These are phyloP conservation scores for Netelia melanura DNA, from an alignment of 2,888 invertebrate species.

Conservation along the genomic window DNA sequence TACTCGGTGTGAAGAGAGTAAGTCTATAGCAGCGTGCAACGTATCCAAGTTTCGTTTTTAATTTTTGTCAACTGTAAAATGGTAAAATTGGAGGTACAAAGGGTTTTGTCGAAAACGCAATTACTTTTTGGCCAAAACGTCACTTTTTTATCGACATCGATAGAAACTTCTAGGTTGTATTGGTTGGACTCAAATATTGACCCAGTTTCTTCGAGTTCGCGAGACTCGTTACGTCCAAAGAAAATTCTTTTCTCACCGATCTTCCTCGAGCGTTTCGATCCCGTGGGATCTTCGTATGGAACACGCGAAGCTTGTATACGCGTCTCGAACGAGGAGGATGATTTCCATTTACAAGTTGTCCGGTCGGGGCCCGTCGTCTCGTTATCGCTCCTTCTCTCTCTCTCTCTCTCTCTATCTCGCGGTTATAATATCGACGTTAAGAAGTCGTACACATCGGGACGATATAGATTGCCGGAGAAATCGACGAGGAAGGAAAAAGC, in stretches of 20 bases:
- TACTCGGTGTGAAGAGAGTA: no score
- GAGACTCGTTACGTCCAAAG: no score
- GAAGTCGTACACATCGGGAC: slow-evolving; percentile 29
- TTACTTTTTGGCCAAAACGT: no score
- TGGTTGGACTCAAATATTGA: not conserved
- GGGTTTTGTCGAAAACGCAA: no score
- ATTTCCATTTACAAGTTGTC: slow-evolving; percentile 74
- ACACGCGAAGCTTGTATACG: slow-evolving; percentile 4
- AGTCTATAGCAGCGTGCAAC: no score
- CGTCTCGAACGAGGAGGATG: slow-evolving; percentile 30
- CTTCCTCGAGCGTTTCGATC: not conserved
- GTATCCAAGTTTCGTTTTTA: no score
- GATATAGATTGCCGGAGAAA: slow-evolving; percentile 13
- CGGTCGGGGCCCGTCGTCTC: slow-evolving; percentile 37
- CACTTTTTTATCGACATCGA: no score
- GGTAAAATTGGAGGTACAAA: no score
- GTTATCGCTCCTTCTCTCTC: slow-evolving; percentile 59
- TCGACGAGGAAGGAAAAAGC: slow-evolving; percentile 34
- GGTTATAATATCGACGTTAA: slow-evolving; percentile 59
- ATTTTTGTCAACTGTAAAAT: no score
- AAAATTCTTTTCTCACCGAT: slow-evolving; percentile 29
- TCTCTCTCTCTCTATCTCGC: slow-evolving; percentile 10
- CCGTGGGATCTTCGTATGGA: slow-evolving; percentile 34
- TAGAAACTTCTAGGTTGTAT: no score
- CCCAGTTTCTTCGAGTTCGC: not conserved